Evolutionary conservation across 1,140 invertebrate genomes (phyloP).

Genomic region (Copidosoma floridanum): DNA sequence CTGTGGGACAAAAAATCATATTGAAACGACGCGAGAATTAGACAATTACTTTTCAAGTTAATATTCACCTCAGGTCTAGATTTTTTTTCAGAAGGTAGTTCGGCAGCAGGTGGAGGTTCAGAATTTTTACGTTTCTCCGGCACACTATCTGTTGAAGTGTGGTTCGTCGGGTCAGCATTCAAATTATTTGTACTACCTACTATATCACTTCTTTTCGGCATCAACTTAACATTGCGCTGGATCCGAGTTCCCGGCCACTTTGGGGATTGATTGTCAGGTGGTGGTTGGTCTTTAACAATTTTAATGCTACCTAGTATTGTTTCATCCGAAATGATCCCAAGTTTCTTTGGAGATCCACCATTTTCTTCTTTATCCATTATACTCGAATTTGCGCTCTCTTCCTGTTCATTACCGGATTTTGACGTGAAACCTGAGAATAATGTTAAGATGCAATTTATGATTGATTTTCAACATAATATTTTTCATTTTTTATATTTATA

Average conservation of each 20-base stretch:
- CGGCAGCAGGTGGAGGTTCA: neutral
- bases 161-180: neutral
- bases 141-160: neutral
- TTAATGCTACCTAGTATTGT: conserved; percentile 42
- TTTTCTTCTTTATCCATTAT: conserved; percentile 1
- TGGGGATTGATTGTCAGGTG: conserved; percentile 11
- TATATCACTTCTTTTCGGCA: conserved; percentile 47
- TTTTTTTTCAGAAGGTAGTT: no score
- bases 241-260: conserved; percentile 48
- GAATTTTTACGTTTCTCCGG: conserved; percentile 13
- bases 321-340: conserved; percentile 50
- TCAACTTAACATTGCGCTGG: conserved; percentile 49
- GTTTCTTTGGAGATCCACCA: conserved; percentile 34
- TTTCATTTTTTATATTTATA: neutral
- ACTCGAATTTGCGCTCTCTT: no score
- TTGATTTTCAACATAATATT: no score
- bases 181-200: neutral
- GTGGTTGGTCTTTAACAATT: conserved; percentile 31
- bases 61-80: conserved; percentile 40
- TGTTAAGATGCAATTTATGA: no score
- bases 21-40: neutral
- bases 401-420: conserved; percentile 11
- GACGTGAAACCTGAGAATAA: no score
- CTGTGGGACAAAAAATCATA: conserved; percentile 24
- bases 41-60: neutral